Evolutionary conservation across 1,140 invertebrate genomes (phyloP).

Genomic region (Calephelis nemesis): DNA sequence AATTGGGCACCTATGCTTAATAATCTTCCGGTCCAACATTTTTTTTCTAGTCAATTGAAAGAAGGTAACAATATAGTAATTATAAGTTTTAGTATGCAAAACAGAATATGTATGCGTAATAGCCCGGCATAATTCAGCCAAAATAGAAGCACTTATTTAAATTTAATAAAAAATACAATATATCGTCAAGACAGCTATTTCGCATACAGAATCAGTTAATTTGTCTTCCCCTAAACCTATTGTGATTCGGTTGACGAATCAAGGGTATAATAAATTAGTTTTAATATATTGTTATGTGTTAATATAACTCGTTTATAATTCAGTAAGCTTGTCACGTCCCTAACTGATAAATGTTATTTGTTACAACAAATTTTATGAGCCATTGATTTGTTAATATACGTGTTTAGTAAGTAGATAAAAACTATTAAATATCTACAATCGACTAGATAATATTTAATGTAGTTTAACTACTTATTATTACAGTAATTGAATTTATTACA

Average conservation of each 20-base stretch:
- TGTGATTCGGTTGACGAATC: background rate
- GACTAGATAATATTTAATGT: background rate
- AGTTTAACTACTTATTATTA: background rate
- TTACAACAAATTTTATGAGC: slow-evolving; percentile 26
- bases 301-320: slow-evolving; percentile 1
- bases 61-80: too few species aligned
- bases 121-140: too few species aligned
- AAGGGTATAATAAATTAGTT: background rate
- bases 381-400: slow-evolving; percentile 26
- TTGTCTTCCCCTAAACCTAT: slow-evolving; percentile 1
- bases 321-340: slow-evolving; percentile 22
- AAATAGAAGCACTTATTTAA: too few species aligned
- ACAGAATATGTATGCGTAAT: too few species aligned
- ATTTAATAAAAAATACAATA: background rate
- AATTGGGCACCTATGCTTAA: too few species aligned
- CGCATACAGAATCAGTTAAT: slow-evolving; percentile 12
- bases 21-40: too few species aligned
- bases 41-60: too few species aligned
- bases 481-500: too few species aligned
- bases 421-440: background rate
- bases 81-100: too few species aligned
- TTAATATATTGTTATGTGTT: slow-evolving; percentile 6
- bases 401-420: background rate
- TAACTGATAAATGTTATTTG: slow-evolving; percentile 1
- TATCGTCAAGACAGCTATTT: background rate